Evolutionary conservation across 2,888 invertebrate species (phyloP), one percentile per base, ranked within the genome.

Genomic region (Agrochola litura): DNA sequence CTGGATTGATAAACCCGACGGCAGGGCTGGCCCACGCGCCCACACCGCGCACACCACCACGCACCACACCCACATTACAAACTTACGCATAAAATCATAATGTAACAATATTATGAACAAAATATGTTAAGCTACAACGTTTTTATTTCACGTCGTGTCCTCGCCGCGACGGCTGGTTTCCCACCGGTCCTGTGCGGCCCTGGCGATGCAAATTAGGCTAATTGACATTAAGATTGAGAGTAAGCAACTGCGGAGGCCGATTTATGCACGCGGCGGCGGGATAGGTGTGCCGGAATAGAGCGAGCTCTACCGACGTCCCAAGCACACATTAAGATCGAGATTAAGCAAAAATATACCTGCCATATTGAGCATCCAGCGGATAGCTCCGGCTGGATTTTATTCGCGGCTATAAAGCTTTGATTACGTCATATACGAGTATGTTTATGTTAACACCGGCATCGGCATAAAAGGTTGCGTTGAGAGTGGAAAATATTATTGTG

Each of bases 181-280:
- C 81, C 79, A 78, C 79, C 77, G 76, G 79, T 60, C 73, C 73
- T 77, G 76, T 49, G 71, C 81, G 84, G 72, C 85, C 82, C 74
- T 79, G 81, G 85, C 85, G 75, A 89, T 90, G 90, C 88, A 91
- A 89, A 91, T 91, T 85, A 87, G 84, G 85, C 87, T 91, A 91
- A 92, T 91, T 90, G 92, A 89, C 89, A 86, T 88, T 88, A 90
- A 89, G 88, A 88, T 89, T 87, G 86, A 90, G 82, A 87, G 86
- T 86, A 83, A 88, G 81, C 87, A 86, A 83, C 80, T 81, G 75
- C 79, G 77, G 73, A 73, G 76, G 73, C 68, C 82, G 85, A 90
- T 90, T 89, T 89, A 89, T 83, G 82, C 78, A 76, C 37, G 74
- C 74, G 81, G 81, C 79, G 82, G 83, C 74, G 65, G 69, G 69